Evolutionary conservation across 35 echinoderm and acorn worm species (phyloP), one percentile per base, ranked within the genome.

Genomic region (Apostichopus parvimensis): DNA sequence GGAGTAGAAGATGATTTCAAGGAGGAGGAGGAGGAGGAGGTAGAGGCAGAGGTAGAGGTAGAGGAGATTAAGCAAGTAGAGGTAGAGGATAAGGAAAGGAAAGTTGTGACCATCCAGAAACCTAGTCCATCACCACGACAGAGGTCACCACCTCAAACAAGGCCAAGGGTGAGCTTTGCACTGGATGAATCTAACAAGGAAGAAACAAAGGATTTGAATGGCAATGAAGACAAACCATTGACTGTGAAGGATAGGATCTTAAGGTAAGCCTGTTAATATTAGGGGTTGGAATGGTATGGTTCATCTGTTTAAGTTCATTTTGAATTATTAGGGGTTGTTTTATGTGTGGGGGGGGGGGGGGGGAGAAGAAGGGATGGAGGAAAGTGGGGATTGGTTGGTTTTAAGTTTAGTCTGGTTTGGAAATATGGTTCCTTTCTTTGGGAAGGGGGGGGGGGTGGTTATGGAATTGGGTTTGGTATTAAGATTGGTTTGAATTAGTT

Each of bases 191-290:
- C 34, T 8, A 56, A 54, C 52, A 34, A 13, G 55, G 71, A 75
- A 7, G 17, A 75, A 20, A 75, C 6, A 22, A n/a, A 20, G 71
- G 71, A 75, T 7, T 18, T 75, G 0, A 75, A 75, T 75, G 81
- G 58, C 57, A 21, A 20, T 23, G 57, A 59, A 17, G 57, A 84
- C 10, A 59, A 57, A 60, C n/a, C 81, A 84, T 5, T 84, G 11
- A 23, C 54, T 58, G 54, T 84, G 3, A 84, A 59, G 56, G 81
- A 84, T 20, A 84, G 81, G 14, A 84, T 84, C 6, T 84, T 55
- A 84, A 84, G 81, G 81, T 84, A 61, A 58, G 34, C 34, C 34
- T 45, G 1, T 45, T 45, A 45, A 45, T 45, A 4, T 45, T 45
- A 45, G 34, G 34, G 34, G 34, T 45, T 45, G 34, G 34, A 45